A percentile compares a stretch with the other conserved stretches of the same genome.
Evolutionary conservation across 2,888 invertebrate genomes (phyloP).

Genomic region (Trissoscelio sp.): DNA sequence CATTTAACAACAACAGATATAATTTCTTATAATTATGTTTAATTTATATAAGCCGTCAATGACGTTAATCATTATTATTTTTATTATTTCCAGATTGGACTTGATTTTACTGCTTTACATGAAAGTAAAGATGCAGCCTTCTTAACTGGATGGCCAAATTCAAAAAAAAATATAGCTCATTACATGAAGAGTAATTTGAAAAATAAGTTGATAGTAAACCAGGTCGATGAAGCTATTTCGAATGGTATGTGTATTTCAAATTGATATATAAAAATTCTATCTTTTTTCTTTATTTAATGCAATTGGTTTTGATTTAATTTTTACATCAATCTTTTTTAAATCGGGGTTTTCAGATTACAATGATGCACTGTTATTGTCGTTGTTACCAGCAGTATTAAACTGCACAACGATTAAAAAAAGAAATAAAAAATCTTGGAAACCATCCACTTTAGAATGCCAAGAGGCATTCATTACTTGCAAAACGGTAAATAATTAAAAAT

Average conservation of each 20-base stretch:
- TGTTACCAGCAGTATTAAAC: slow-evolving; percentile 1
- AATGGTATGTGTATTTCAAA: slow-evolving; percentile 5
- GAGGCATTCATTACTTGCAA: slow-evolving; percentile 9
- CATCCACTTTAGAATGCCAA: slow-evolving; percentile 9
- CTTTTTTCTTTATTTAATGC: too few relatives aligned
- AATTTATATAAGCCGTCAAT: too few relatives aligned
- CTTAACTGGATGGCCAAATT: slow-evolving; percentile 9
- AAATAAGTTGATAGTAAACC: neutral
- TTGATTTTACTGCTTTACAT: neutral
- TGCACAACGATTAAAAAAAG: neutral
- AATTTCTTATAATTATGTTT: too few relatives aligned
- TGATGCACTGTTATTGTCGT: neutral
- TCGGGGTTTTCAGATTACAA: neutral
- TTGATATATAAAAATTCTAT: neutral
- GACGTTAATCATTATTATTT: neutral
- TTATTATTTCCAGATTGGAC: too few relatives aligned
- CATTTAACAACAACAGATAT: too few relatives aligned
- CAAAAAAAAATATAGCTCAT: neutral
- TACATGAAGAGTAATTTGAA: neutral
- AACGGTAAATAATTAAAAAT: neutral
- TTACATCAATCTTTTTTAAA: too few relatives aligned
- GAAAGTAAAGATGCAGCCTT: slow-evolving; percentile 4
- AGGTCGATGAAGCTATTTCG: slow-evolving; percentile 4
- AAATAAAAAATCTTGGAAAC: slow-evolving; percentile 25
- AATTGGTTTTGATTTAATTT: too few relatives aligned